Conservation (phyloP, 2,888 invertebrate species). For the Priocnemis perturbator region DNA sequence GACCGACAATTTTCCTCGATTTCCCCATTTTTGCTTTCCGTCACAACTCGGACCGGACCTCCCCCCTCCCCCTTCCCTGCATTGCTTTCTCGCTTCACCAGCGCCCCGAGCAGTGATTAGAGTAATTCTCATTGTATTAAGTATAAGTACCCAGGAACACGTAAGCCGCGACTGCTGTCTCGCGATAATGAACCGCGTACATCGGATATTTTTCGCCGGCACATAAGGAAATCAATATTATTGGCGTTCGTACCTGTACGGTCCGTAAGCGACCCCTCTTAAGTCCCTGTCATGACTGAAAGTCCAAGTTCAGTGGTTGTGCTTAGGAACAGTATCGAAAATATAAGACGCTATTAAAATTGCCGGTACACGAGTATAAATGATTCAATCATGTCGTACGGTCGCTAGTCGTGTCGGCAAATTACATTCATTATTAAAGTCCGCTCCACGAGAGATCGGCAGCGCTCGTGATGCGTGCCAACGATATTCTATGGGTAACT, state of each 20-base stretch:
- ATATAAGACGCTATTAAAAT: no score
- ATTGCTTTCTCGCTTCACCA: neutral
- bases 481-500: no score
- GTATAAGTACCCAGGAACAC: slow-evolving; percentile 21
- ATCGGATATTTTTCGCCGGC: neutral
- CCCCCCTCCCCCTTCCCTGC: neutral
- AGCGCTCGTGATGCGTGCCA: no score
- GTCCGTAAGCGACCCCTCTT: neutral
- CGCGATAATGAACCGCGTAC: slow-evolving; percentile 24
- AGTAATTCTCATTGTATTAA: slow-evolving; percentile 14
- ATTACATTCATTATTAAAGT: no score
- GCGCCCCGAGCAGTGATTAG: slow-evolving; percentile 3
- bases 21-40: slow-evolving; percentile 26
- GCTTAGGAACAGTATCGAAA: no score
- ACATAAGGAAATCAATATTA: slow-evolving; percentile 25
- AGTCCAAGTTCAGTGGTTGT: no score
- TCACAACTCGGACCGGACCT: neutral
- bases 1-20: slow-evolving; percentile 53
- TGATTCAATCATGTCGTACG: no score
- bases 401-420: no score
- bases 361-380: no score
- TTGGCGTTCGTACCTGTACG: neutral
- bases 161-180: slow-evolving; percentile 2
- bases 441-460: no score
- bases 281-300: neutral